phyloP scores from a whole-genome alignment of 2,797 vertebrate genomes.

The Australoheros facetus region DNA sequence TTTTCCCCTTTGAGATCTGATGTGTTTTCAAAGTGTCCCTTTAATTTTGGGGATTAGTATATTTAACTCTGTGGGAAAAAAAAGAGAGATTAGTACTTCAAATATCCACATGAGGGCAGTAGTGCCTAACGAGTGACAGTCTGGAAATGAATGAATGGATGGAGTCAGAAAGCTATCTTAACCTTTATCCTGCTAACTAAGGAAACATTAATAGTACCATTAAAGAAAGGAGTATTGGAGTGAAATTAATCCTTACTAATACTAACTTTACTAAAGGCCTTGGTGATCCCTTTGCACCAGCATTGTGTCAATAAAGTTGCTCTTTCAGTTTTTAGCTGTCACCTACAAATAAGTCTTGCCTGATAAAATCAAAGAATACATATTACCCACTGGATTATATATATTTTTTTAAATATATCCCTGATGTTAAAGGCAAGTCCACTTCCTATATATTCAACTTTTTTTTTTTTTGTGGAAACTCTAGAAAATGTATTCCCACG shows the following conservation, averaged over 20 bases:
- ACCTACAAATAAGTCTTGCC: too few species aligned
- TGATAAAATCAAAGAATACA: not conserved
- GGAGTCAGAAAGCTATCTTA: not conserved
- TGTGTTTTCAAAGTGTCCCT: too few species aligned
- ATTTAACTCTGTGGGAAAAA: not conserved
- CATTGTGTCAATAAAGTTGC: slow-evolving; percentile 77
- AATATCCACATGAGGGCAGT: slow-evolving; percentile 74
- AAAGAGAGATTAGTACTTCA: not conserved
- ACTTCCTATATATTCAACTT: too few species aligned
- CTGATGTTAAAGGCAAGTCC: too few species aligned
- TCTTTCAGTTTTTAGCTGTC: not conserved
- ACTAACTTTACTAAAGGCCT: slow-evolving; percentile 84
- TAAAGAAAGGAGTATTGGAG: not conserved
- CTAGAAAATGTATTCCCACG: too few species aligned
- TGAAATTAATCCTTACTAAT: not conserved
- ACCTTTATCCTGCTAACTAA: slow-evolving; percentile 27
- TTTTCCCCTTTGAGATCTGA: too few species aligned
- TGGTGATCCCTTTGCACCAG: not conserved
- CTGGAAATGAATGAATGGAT: slow-evolving; percentile 65
- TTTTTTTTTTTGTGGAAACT: too few species aligned
- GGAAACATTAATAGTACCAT: not conserved
- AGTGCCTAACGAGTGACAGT: slow-evolving; percentile 72
- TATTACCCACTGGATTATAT: too few species aligned
- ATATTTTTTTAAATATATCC: too few species aligned
- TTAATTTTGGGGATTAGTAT: too few species aligned